Evolutionary conservation across 2,888 invertebrate genomes (phyloP).

Genomic region (Frankliniella intonsa): DNA sequence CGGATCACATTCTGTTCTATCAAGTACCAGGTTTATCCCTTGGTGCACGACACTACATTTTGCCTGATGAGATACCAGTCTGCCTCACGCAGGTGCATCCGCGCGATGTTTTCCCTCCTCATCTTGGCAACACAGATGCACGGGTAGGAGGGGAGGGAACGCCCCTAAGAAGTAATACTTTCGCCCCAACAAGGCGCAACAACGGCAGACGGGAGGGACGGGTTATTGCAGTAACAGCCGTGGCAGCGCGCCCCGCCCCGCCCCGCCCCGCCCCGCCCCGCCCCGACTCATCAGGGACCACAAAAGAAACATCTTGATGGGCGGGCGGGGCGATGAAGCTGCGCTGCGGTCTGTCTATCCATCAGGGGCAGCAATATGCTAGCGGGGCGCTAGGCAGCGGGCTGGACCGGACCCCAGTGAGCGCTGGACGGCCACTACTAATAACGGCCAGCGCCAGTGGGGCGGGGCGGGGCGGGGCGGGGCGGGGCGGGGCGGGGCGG

Average conservation of each 20-base stretch:
- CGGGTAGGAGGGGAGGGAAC: too few relatives aligned
- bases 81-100: too few relatives aligned
- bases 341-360: conserved; percentile 8
- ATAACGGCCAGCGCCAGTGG: not conserved
- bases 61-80: too few relatives aligned
- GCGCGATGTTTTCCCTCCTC: too few relatives aligned
- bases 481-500: not conserved
- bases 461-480: not conserved
- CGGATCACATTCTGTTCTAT: too few relatives aligned
- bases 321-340: not conserved
- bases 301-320: conserved; percentile 26
- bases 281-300: conserved; percentile 15
- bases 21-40: too few relatives aligned
- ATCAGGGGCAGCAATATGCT: conserved; percentile 6
- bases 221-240: conserved; percentile 18
- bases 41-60: too few relatives aligned
- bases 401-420: not conserved
- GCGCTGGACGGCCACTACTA: not conserved
- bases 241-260: not conserved
- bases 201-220: not conserved
- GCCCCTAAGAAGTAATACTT: not conserved
- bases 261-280: not conserved
- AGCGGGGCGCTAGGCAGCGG: not conserved
- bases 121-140: too few relatives aligned
- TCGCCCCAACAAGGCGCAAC: not conserved